Conservation (phyloP, 2,888 invertebrate genomes). For the Acheta domesticus region DNA sequence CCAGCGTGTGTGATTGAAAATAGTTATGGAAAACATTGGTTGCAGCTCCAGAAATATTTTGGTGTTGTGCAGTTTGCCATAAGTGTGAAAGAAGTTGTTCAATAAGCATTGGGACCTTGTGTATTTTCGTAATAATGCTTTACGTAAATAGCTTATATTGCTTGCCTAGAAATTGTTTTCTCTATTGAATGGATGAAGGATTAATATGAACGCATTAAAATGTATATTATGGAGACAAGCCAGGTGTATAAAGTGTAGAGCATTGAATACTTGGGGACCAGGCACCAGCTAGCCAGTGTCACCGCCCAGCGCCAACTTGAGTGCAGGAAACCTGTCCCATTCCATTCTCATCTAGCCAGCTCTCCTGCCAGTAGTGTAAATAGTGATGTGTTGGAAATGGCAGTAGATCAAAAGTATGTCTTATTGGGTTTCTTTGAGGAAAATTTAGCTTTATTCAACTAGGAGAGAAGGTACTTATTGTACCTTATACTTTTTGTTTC, state of each 20-base stretch:
- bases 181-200: background rate
- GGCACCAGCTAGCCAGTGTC: background rate
- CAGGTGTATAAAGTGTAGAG: background rate
- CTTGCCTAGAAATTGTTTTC: constrained; percentile 3
- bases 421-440: too few species aligned
- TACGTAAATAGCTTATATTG: background rate
- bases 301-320: background rate
- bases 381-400: background rate
- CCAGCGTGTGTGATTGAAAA: background rate
- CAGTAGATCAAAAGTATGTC: too few species aligned
- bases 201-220: background rate
- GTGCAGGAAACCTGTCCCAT: background rate
- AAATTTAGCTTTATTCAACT: too few species aligned
- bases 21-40: background rate
- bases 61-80: background rate
- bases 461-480: too few species aligned
- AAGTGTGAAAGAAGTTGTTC: constrained; percentile 3
- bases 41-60: background rate
- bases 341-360: background rate
- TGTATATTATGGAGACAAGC: background rate
- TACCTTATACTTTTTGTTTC: too few species aligned
- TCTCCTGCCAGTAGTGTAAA: background rate
- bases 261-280: background rate
- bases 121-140: background rate
- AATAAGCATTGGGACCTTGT: background rate